phyloP scores from a whole-genome alignment of 2,888 invertebrate genomes.

The Acrobasis repandana region DNA sequence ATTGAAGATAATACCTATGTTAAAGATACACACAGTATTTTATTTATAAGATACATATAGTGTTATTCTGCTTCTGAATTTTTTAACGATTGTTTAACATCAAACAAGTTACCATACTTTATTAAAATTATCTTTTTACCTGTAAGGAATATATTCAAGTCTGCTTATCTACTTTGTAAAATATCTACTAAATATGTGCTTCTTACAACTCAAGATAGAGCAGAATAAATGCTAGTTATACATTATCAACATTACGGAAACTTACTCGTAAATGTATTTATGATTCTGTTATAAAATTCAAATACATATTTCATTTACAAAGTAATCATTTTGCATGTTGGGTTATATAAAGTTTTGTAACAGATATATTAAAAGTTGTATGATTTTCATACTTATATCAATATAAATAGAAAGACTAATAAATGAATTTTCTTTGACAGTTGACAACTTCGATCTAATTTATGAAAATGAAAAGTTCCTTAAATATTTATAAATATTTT shows the following conservation, averaged over 20 bases:
- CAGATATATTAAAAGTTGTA: neutral
- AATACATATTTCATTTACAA: slow-evolving; percentile 13
- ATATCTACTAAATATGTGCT: no score
- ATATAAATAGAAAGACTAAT: neutral
- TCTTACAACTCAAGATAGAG: no score
- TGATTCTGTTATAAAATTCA: neutral
- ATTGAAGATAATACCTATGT: slow-evolving; percentile 28
- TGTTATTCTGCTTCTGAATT: neutral
- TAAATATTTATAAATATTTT: no score
- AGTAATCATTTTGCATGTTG: slow-evolving; percentile 9
- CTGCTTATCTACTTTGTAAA: slow-evolving; percentile 33
- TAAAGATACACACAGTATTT: slow-evolving; percentile 30
- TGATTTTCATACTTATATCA: neutral
- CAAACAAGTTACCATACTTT: slow-evolving; percentile 41
- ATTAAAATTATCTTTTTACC: slow-evolving; percentile 22
- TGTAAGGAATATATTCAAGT: slow-evolving; percentile 30
- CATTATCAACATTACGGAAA: neutral
- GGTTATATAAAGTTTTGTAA: neutral
- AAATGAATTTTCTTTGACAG: neutral
- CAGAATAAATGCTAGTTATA: neutral
- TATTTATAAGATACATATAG: slow-evolving; percentile 25
- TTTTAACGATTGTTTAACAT: neutral
- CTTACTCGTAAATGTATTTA: neutral
- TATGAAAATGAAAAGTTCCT: no score
- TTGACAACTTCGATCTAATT: neutral